Base-by-base conservation (phyloP, 2,888 invertebrate genomes). In the Parelbella ahira region DNA sequence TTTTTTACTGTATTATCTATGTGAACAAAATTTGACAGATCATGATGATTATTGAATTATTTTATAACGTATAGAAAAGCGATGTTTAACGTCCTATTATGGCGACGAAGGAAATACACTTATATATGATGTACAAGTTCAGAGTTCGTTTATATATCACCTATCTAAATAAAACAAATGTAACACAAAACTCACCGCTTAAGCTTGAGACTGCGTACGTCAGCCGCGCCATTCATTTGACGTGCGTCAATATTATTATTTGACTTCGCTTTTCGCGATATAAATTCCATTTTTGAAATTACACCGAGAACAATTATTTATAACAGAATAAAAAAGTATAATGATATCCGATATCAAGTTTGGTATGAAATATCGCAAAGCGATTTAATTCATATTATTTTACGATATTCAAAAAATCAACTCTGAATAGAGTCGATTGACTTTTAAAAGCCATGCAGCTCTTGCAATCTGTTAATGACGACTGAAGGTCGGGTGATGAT, bases 221-320 rank as follows among this genome's bases (percentile, higher is more conserved):
- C 58, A 45, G 51, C 41, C 56, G 71, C 56, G 64, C 82, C 83
- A 78, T 82, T 83, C 60, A 77, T 49, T 47, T 80, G 78, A 71
- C 74, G 59, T 47, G 53, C 53, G 69, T 82, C 80, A 70, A 74
- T 46, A 47, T 78, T 68, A 47, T 64, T 61, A 51, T 69, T 64
- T 6, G 74, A 73, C 48, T 78, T 82, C 29, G 76, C 69, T 71
- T 77, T 79, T 10, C 73, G 74, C n/a, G 77, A 62, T 36, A 74
- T 45, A 41, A 69, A 76, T 69, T 83, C 87, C 82, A 83, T 86
- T 70, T 74, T 80, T 50, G 50, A 63, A 46, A 24, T 37, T 20
- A 25, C 27, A 55, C 57, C 47, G 64, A 67, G 67, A 67, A 15
- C 15, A 4, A 15, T 15, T 15, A 15, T n/a, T n/a, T 72, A 67